phyloP scores from a whole-genome alignment of 1,140 invertebrate genomes.

The Aphelenchoides fujianensis region DNA sequence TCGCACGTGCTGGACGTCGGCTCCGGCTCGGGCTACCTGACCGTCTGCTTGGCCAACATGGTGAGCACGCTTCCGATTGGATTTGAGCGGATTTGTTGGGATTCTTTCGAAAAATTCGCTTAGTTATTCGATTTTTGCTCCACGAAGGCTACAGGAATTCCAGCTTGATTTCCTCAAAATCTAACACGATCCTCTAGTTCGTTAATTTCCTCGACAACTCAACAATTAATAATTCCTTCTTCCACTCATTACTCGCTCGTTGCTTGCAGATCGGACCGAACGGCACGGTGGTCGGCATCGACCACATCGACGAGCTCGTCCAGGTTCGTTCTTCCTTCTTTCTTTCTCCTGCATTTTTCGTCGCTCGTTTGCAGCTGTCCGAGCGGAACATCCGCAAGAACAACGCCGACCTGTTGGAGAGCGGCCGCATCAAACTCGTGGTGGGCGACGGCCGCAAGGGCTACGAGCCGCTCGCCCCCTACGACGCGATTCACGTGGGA shows the following conservation, averaged over 20 bases:
- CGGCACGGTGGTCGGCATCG: slow-evolving; percentile 80
- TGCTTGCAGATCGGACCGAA: slow-evolving; percentile 72
- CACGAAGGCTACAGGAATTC: too few relatives aligned
- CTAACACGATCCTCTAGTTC: slow-evolving; percentile 25
- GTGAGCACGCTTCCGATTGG: too few relatives aligned
- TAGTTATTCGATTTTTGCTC: too few relatives aligned
- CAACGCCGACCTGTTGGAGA: slow-evolving; percentile 70
- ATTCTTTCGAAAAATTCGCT: too few relatives aligned
- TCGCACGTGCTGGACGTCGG: slow-evolving; percentile 84
- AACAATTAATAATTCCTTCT: too few relatives aligned
- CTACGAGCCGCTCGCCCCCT: slow-evolving; percentile 73
- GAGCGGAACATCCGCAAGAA: slow-evolving; percentile 76
- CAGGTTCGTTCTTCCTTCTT: too few relatives aligned
- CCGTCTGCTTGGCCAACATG: slow-evolving; percentile 87
- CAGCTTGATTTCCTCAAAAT: slow-evolving; percentile 11
- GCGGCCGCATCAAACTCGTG: slow-evolving; percentile 69
- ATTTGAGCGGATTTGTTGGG: too few relatives aligned
- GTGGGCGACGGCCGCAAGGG: slow-evolving; percentile 82
- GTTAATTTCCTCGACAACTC: too few relatives aligned
- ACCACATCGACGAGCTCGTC: slow-evolving; percentile 84
- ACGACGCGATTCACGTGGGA: slow-evolving; percentile 90
- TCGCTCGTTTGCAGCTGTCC: too few relatives aligned
- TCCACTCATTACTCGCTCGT: too few relatives aligned
- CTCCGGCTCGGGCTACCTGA: slow-evolving; percentile 89
- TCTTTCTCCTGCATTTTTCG: too few relatives aligned